phyloP scores from a whole-genome alignment of 2,888 invertebrate genomes.

The Callinectes sapidus region DNA sequence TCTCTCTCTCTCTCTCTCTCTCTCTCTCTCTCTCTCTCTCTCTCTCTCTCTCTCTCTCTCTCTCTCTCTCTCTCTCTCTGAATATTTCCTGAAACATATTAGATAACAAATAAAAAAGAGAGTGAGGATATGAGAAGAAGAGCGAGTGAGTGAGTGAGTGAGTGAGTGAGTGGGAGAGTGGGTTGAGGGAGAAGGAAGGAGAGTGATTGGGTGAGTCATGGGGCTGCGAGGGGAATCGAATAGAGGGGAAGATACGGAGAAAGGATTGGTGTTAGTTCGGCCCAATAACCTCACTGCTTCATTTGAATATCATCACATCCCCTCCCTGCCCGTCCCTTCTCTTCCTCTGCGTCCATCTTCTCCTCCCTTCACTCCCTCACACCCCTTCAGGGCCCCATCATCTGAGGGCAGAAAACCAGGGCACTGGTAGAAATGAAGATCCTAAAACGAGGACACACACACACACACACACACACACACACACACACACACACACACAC shows the following conservation, averaged over 20 bases:
- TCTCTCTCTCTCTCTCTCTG: background rate
- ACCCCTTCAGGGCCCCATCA: background rate
- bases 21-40: background rate
- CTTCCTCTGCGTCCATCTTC: background rate
- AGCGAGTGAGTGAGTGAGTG: background rate
- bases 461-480: slow-evolving; percentile 1
- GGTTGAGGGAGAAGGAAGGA: background rate
- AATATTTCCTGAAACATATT: background rate
- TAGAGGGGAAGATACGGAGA: background rate
- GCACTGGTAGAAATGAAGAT: too few relatives aligned
- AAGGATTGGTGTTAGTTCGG: too few relatives aligned
- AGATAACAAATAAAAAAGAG: background rate
- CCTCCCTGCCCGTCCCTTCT: background rate
- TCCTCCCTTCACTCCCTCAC: background rate
- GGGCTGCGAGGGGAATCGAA: background rate
- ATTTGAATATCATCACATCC: background rate
- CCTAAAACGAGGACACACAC: background rate
- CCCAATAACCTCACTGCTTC: background rate
- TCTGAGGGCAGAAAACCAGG: too few relatives aligned
- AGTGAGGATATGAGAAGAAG: background rate
- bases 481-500: slow-evolving; percentile 1
- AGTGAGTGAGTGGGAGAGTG: background rate
- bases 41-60: slow-evolving; percentile 25
- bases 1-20: too few relatives aligned
- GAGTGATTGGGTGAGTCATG: background rate